Conservation (phyloP, 2,888 invertebrate genomes). For the Oscheius sp. region DNA sequence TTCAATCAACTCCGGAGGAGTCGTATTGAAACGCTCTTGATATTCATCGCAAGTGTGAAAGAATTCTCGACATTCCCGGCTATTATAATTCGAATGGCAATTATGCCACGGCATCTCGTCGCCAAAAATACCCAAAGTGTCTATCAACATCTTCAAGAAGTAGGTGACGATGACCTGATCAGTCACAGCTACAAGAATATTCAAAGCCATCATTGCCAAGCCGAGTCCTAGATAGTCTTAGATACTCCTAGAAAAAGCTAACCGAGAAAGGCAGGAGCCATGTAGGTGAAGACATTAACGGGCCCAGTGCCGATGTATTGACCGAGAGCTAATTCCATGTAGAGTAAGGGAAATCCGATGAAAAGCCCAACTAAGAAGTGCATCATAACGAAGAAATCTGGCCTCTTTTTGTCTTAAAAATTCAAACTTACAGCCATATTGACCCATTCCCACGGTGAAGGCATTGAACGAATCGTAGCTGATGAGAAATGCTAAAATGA, state of each 20-base stretch:
- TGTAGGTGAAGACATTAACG: not conserved
- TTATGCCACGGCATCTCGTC: slow-evolving; percentile 1
- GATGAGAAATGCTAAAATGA: not conserved
- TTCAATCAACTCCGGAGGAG: not conserved
- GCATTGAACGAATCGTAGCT: not conserved
- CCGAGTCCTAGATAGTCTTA: not conserved
- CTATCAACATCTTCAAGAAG: not conserved
- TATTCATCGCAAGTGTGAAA: not conserved
- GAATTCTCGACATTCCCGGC: not conserved
- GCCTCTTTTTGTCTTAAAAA: too few species aligned
- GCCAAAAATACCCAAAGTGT: not conserved
- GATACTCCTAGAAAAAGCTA: not conserved
- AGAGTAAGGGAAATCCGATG: slow-evolving; percentile 19
- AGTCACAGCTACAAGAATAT: not conserved
- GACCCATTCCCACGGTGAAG: not conserved
- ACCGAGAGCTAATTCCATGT: slow-evolving; percentile 19
- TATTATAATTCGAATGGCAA: not conserved
- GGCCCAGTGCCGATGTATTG: not conserved
- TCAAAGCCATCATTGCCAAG: not conserved
- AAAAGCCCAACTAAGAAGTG: not conserved
- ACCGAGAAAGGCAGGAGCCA: slow-evolving; percentile 2
- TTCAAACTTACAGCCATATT: not conserved
- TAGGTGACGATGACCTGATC: not conserved
- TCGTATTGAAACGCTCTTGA: not conserved
- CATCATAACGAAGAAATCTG: not conserved